Evolutionary conservation across 2,113 vertebrate genomes (phyloP), one percentile per base, ranked within the genome.

Genomic region (Sterrhoptilus dennistouni): DNA sequence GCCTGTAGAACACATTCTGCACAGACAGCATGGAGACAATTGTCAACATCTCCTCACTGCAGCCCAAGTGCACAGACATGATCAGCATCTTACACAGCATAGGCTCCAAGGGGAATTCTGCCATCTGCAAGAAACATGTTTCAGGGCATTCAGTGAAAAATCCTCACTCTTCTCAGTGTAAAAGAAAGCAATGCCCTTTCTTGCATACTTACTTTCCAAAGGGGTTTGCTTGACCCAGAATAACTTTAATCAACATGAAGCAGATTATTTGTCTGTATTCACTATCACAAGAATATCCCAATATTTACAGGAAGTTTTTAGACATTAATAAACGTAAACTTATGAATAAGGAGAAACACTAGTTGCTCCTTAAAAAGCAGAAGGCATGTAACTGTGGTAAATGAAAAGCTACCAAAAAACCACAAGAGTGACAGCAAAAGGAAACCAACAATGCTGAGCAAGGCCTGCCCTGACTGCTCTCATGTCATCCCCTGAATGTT

Each of bases 11-110:
- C 31, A 99, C 99, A 2, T 99, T 99, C 98, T 99, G 99, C 54
- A 99, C 99, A 12, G 99, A 99, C 52, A 99, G 96, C 99, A 99
- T 99, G 33, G 99, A 99, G 23, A 99, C 99, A 3, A 99, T 99
- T 1, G 99, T 99, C 87, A 99, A 53, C 99, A 99, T 99, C 96
- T 99, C 99, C 83, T 99, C 99, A 1, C 99, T 99, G 98, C 99
- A 99, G 36, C 99, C 99, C 94, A 99, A 97, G 31, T 99, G 99
- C 63, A 99, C 99, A 3, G 99, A 99, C 99, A 99, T 99, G 97
- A 99, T 99, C 95, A 99, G 87, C 99, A 99, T 99, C 98, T 99
- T 99, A 88, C 99, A 99, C 91, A 99, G 92, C 99, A 99, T 99
- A 7, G 99, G 99, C 98, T 99, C 99, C 97, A 99, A 96, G 40